phyloP scores from a whole-genome alignment of 2,113 vertebrate species.

The Helogale parvula region DNA sequence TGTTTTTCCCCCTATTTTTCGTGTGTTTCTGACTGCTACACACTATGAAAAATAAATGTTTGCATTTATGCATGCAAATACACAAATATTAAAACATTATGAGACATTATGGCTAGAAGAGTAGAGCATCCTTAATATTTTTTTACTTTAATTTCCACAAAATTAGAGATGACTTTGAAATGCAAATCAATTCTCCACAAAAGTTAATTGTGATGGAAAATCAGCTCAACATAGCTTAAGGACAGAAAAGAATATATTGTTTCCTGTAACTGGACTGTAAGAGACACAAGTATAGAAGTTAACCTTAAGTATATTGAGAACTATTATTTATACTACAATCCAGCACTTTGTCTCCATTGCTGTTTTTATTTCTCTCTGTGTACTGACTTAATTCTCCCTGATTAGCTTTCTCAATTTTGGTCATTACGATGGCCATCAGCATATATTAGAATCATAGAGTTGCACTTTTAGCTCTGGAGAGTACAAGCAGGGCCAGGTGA shows the following conservation, averaged over 20 bases:
- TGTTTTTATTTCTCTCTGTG: background rate
- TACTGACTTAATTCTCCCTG: background rate
- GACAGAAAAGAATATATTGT: background rate
- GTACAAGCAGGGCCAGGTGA: background rate
- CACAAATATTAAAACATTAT: background rate
- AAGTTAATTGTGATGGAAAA: background rate
- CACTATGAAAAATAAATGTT: background rate
- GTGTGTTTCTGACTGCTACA: background rate
- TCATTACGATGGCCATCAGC: background rate
- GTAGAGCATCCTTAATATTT: background rate
- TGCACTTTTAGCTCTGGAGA: background rate
- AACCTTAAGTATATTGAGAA: background rate
- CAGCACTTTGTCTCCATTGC: background rate
- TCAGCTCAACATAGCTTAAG: background rate
- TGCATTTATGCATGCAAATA: background rate
- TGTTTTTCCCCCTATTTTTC: background rate
- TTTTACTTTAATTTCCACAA: background rate
- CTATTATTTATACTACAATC: background rate
- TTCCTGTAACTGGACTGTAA: background rate
- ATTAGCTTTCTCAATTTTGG: background rate
- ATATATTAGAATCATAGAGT: background rate
- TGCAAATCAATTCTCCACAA: background rate
- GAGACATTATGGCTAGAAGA: background rate
- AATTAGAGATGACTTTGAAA: background rate
- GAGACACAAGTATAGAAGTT: background rate